phyloP scores from a whole-genome alignment of 2,113 vertebrate genomes.

The Eidolon helvum region DNA sequence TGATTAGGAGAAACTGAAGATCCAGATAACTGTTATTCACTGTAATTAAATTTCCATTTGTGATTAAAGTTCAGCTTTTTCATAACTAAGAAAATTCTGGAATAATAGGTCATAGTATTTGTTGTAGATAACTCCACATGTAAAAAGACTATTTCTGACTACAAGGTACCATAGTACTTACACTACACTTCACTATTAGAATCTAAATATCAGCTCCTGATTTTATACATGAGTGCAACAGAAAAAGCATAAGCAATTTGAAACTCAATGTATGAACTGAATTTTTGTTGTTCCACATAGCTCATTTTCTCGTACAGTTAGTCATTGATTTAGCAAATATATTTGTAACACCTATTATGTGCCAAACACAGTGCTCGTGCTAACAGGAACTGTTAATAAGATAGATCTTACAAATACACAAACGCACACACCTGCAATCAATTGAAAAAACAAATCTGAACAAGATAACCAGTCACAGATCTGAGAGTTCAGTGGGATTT shows the following conservation, averaged over 20 bases:
- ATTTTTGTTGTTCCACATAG: not conserved
- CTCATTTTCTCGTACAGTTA: not conserved
- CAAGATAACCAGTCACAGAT: not conserved
- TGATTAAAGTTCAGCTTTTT: constrained; percentile 11
- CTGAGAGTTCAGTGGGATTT: not conserved
- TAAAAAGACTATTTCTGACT: not conserved
- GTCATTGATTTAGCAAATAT: constrained; percentile 15
- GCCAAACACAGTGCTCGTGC: not conserved
- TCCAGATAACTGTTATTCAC: not conserved
- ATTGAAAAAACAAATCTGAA: constrained; percentile 20
- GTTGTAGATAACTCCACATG: not conserved
- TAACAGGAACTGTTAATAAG: not conserved
- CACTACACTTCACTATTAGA: not conserved
- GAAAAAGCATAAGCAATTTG: not conserved
- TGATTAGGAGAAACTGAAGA: not conserved
- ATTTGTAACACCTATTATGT: not conserved
- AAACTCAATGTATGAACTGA: not conserved
- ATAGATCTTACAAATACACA: not conserved
- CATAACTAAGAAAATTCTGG: not conserved
- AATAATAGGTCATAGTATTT: not conserved
- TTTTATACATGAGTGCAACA: not conserved
- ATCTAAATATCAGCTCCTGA: not conserved
- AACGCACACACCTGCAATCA: not conserved
- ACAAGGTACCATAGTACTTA: not conserved
- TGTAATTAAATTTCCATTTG: not conserved